phyloP scores from a whole-genome alignment of 2,113 vertebrate species.

The Solea senegalensis region DNA sequence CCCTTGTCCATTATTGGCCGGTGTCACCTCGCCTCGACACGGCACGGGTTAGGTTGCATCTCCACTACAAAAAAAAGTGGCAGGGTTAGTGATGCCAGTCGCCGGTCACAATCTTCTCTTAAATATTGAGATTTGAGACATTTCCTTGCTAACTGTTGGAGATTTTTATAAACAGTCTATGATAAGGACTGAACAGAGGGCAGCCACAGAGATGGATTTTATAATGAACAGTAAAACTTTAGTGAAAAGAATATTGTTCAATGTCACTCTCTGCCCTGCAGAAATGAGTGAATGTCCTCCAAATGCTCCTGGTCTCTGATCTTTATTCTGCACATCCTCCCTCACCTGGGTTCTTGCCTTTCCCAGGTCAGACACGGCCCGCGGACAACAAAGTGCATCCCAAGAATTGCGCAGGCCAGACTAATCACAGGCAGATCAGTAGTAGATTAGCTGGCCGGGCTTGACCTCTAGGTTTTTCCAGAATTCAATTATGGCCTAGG shows the following conservation, averaged over 20 bases:
- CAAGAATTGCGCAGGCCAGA: slow-evolving; percentile 59
- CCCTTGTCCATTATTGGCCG: too few species aligned
- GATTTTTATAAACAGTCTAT: too few species aligned
- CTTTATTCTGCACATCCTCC: slow-evolving; percentile 57
- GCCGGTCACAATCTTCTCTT: too few species aligned
- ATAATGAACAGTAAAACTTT: slow-evolving; percentile 46
- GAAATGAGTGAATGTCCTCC: slow-evolving; percentile 54
- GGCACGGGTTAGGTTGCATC: too few species aligned
- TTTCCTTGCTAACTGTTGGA: too few species aligned
- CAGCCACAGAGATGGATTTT: slow-evolving; percentile 26
- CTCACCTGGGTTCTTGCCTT: slow-evolving; percentile 56
- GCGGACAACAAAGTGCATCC: slow-evolving; percentile 60
- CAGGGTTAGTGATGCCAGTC: too few species aligned
- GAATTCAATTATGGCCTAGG: slow-evolving; percentile 76
- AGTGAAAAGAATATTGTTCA: slow-evolving; percentile 40
- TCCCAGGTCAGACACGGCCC: slow-evolving; percentile 62
- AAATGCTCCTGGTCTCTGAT: slow-evolving; percentile 51
- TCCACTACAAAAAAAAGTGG: too few species aligned
- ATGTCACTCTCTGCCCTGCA: slow-evolving; percentile 58
- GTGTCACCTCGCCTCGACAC: too few species aligned
- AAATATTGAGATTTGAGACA: too few species aligned
- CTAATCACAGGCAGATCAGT: slow-evolving; percentile 79
- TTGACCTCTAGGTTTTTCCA: slow-evolving; percentile 73
- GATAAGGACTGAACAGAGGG: slow-evolving; percentile 31
- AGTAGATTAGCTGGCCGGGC: slow-evolving; percentile 72